Evolutionary conservation across 2,113 vertebrate species (phyloP), one percentile per base, ranked within the genome.

Genomic region (Gambusia affinis): DNA sequence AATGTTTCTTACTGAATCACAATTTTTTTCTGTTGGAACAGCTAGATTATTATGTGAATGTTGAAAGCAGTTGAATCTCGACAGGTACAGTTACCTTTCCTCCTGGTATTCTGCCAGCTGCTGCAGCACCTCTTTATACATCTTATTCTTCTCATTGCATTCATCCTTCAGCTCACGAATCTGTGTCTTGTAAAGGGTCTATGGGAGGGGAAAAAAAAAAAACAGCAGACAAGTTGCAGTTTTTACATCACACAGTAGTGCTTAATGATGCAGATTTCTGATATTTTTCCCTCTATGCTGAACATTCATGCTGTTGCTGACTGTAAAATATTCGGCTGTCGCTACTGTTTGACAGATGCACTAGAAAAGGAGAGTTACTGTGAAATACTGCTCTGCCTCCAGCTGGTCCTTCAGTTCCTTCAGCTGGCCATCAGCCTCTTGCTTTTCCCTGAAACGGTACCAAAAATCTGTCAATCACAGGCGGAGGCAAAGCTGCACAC

Each of bases 161-260:
- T 98, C 97, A 70, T 98, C 97, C 81, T 97, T 99, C 80, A 99
- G 89, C 91, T 99, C 98, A 39, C 95, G 95, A 77, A 97, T 95
- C 92, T 99, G 97, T 0, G 97, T 98, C 93, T 99, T 99, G 89
- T 99, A 99, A 22, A 99, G 94, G 15, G 97, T 99, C 98, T 99
- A 65, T 29, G 66, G 30, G 12, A 7, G 39, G 24, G 73, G 54
- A 60, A 60, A 15, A 60, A 29, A 61, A 17, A 61, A 29, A 60
- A 39, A 61, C 4, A 61, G 17, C 31, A 72, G 1, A 39, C 1
- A 42, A 67, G 1, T 42, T 69, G 8, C 60, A 27, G n/a, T 12
- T 35, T 11, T 86, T 79, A 80, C 15, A 60, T 8, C 8, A 29
- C 24, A 67, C 14, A 67, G 12, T 54, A 24, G 4, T n/a, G 28